Percentiles rank a stretch among this genome's conserved stretches.
These are phyloP conservation scores for Pseudomugil gertrudae DNA, from an alignment of 2,797 vertebrate genomes.

Conservation along the genomic window DNA sequence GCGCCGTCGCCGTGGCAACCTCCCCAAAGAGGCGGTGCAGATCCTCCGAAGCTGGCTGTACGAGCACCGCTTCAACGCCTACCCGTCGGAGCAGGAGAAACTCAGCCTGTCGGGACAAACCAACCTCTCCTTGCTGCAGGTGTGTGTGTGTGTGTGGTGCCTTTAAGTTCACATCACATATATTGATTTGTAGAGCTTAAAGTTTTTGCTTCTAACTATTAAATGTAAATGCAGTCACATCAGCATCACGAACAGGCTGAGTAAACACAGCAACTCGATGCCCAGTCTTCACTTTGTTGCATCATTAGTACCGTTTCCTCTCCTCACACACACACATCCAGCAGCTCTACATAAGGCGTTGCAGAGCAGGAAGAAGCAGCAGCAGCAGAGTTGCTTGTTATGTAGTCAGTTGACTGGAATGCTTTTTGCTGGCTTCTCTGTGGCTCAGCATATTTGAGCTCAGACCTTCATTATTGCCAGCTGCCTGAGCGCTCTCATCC, in stretches of 20 bases:
- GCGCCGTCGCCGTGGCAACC: constrained; percentile 92
- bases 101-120: constrained; percentile 90
- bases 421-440: constrained; percentile 68
- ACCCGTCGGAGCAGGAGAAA: constrained; percentile 96
- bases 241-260: background rate
- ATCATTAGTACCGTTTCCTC: constrained; percentile 56
- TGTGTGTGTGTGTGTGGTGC: constrained; percentile 50
- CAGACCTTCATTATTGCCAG: constrained; percentile 80
- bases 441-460: constrained; percentile 77
- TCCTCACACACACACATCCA: constrained; percentile 16
- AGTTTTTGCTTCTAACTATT: background rate
- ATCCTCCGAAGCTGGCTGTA: constrained; percentile 96
- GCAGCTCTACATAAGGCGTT: constrained; percentile 34
- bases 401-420: constrained; percentile 78
- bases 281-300: constrained; percentile 37
- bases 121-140: constrained; percentile 93
- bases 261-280: constrained; percentile 14
- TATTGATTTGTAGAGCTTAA: background rate
- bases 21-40: constrained; percentile 95
- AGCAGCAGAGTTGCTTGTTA: constrained; percentile 63
- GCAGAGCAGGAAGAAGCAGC: constrained; percentile 55
- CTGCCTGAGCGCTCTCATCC: constrained; percentile 67
- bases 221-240: no score
- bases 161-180: background rate
- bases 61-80: constrained; percentile 94